Conservation (phyloP, 2,797 vertebrate genomes). For the Jordanella pulchra region DNA sequence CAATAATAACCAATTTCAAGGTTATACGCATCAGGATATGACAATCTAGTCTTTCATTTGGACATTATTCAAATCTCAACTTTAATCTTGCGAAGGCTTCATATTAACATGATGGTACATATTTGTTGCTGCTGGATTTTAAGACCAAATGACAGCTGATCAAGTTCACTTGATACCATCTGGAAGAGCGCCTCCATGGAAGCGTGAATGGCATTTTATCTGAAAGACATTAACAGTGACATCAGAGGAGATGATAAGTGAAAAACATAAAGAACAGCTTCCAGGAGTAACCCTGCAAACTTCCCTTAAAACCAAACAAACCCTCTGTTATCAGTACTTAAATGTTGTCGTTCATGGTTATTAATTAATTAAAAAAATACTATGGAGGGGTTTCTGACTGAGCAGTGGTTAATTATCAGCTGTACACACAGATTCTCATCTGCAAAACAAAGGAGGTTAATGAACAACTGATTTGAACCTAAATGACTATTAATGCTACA, state of each 20-base stretch:
- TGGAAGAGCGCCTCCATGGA: not conserved
- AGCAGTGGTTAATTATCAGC: constrained; percentile 1
- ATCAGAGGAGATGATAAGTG: not conserved
- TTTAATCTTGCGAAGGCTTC: not conserved
- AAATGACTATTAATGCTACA: not conserved
- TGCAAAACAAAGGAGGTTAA: not conserved
- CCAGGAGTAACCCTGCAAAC: too few relatives aligned
- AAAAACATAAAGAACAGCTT: too few relatives aligned
- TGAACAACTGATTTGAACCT: not conserved
- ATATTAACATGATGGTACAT: not conserved
- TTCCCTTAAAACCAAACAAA: too few relatives aligned
- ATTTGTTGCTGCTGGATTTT: not conserved
- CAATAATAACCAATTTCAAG: too few relatives aligned
- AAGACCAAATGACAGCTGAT: not conserved
- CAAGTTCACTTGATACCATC: not conserved
- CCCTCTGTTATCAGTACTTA: too few relatives aligned
- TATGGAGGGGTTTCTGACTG: not conserved
- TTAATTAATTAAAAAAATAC: not conserved
- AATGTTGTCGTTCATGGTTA: not conserved
- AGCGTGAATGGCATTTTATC: not conserved
- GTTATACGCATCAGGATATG: not conserved
- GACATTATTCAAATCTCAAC: not conserved
- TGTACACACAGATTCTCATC: not conserved
- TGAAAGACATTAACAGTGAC: not conserved
- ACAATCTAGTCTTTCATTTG: not conserved